Evolutionary conservation across 1,140 invertebrate species (phyloP).

Genomic region (Arion vulgaris): DNA sequence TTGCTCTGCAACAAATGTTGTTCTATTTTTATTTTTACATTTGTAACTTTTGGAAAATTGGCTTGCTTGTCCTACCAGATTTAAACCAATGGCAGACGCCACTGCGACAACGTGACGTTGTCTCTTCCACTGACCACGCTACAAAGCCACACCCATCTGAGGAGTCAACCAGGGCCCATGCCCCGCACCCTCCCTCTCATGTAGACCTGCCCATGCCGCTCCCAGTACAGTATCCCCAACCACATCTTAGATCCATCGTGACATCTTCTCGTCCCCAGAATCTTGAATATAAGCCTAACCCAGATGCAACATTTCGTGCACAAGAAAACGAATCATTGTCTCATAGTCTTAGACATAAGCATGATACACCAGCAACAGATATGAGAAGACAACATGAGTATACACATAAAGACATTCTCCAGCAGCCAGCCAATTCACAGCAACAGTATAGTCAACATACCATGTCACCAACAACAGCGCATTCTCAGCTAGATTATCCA

Average conservation of each 20-base stretch:
- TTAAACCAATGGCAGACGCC: slow-evolving; percentile 21
- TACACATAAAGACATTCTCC: background rate
- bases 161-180: background rate
- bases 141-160: slow-evolving; percentile 16
- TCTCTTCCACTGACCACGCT: slow-evolving; percentile 23
- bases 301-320: background rate
- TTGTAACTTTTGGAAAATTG: slow-evolving; percentile 1
- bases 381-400: slow-evolving; percentile 1
- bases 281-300: slow-evolving; percentile 20
- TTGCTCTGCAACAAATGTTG: no score
- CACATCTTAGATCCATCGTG: background rate
- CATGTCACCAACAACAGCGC: no score
- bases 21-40: no score
- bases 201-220: slow-evolving; percentile 16
- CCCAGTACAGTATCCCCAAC: slow-evolving; percentile 11
- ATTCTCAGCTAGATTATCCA: no score
- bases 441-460: background rate
- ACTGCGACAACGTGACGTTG: slow-evolving; percentile 1
- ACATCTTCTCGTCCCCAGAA: background rate
- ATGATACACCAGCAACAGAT: slow-evolving; percentile 34
- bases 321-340: slow-evolving; percentile 15
- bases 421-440: background rate
- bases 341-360: slow-evolving; percentile 25
- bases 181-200: background rate
- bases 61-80: slow-evolving; percentile 36